Percentiles rank a stretch among this genome's conserved stretches.
Evolutionary conservation across 2,113 vertebrate genomes (phyloP).

Genomic region (Amblyopsis rosae): DNA sequence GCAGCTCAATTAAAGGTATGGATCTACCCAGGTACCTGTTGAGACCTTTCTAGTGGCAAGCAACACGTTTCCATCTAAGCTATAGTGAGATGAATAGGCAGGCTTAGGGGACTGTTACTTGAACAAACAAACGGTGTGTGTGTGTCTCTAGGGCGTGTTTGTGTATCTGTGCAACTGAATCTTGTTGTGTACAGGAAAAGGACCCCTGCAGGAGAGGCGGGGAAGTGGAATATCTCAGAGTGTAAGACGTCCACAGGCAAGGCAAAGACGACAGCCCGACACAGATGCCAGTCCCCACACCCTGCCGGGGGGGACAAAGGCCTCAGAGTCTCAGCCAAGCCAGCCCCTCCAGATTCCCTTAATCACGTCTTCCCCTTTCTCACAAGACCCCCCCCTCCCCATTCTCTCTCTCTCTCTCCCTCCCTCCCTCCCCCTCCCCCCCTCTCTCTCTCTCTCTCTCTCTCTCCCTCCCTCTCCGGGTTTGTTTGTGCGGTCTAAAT

Average conservation of each 20-base stretch:
- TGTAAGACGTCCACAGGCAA: constrained; percentile 58
- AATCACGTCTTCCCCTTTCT: constrained; percentile 50
- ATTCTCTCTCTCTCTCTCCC: too few species aligned
- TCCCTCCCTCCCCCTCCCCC: constrained; percentile 15
- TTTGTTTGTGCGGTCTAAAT: constrained; percentile 71
- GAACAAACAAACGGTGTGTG: constrained; percentile 8
- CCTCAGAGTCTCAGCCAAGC: constrained; percentile 48
- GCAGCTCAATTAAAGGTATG: constrained; percentile 19
- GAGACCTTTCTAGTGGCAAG: constrained; percentile 4
- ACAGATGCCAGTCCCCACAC: constrained; percentile 60
- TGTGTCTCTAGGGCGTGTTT: not conserved
- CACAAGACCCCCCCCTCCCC: constrained; percentile 8
- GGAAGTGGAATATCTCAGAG: constrained; percentile 36
- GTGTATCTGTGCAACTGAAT: constrained; percentile 20
- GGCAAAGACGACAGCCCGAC: constrained; percentile 68
- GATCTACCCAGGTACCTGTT: constrained; percentile 21
- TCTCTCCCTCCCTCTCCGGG: constrained; percentile 25
- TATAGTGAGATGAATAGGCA: constrained; percentile 7
- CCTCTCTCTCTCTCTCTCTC: too few species aligned
- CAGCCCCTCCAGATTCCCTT: constrained; percentile 57
- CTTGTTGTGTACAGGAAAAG: constrained; percentile 3
- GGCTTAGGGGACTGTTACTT: not conserved
- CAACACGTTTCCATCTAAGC: constrained; percentile 23
- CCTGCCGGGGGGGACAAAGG: constrained; percentile 49
- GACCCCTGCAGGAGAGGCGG: constrained; percentile 3